Percentiles rank a stretch among this genome's conserved stretches.
Conservation (phyloP, 1,140 invertebrate species). For the Diorhabda sublineata region DNA sequence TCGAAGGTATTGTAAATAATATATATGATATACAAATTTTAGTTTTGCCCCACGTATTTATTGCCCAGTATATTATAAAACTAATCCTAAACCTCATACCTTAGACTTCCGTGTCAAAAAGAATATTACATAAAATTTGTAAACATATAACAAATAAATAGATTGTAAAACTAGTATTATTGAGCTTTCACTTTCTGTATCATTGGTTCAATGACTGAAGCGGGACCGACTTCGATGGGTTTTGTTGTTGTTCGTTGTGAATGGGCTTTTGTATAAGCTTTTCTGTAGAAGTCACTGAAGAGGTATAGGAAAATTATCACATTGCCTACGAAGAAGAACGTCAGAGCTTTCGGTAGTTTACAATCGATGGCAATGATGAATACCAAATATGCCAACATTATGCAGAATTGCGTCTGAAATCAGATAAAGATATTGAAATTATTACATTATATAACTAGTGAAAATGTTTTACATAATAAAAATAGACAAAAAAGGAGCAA, state of each 20-base stretch:
- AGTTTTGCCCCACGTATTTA: no score
- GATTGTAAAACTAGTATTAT: not conserved
- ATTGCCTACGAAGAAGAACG: slow-evolving; percentile 58
- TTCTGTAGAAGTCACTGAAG: slow-evolving; percentile 56
- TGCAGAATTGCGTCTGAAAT: slow-evolving; percentile 54
- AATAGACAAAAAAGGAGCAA: no score
- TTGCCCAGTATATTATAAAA: no score
- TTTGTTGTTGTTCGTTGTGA: not conserved
- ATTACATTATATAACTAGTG: no score
- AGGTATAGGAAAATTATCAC: slow-evolving; percentile 55
- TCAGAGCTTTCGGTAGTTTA: slow-evolving; percentile 53
- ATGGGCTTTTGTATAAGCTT: slow-evolving; percentile 53
- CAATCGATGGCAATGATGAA: slow-evolving; percentile 54
- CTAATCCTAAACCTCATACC: no score
- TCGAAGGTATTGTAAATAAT: no score
- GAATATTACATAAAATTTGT: not conserved
- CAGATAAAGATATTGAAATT: no score
- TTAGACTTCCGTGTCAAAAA: not conserved
- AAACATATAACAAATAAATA: slow-evolving; percentile 10
- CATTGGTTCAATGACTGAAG: not conserved
- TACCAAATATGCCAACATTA: slow-evolving; percentile 53
- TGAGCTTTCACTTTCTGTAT: slow-evolving; percentile 6
- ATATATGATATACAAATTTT: no score
- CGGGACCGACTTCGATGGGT: not conserved
- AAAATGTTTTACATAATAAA: no score